Conservation (phyloP, 2,888 invertebrate species). For the Magallana nippona region DNA sequence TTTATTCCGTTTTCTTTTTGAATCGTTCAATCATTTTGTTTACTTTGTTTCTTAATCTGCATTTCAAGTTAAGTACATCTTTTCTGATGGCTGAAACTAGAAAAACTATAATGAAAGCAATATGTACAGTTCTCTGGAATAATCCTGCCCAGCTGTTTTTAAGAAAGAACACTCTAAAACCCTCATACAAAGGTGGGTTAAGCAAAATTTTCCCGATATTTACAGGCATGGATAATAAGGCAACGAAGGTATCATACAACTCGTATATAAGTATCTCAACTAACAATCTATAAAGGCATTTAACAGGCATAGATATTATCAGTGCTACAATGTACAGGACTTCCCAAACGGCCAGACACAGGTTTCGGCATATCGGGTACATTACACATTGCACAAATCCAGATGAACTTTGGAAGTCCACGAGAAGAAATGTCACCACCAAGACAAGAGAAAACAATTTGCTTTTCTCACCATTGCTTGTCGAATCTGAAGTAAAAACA, state of each 20-base stretch:
- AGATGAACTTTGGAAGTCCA: background rate
- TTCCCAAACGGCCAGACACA: background rate
- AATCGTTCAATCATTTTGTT: no score
- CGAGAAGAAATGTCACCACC: background rate
- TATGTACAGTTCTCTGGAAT: background rate
- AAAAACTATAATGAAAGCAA: background rate
- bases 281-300: background rate
- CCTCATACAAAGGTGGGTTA: background rate
- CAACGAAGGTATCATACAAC: background rate
- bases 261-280: background rate
- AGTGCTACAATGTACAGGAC: background rate
- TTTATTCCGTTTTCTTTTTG: no score
- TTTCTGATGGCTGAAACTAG: background rate
- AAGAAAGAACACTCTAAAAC: background rate
- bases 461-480: background rate
- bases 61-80: background rate
- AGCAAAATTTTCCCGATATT: background rate
- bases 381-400: background rate
- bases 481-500: background rate
- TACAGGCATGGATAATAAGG: background rate
- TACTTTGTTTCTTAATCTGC: background rate
- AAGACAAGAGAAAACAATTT: background rate
- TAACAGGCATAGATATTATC: background rate
- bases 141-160: background rate
- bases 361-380: background rate